phyloP scores from a whole-genome alignment of 2,797 vertebrate species.

The Rallus crepitans region DNA sequence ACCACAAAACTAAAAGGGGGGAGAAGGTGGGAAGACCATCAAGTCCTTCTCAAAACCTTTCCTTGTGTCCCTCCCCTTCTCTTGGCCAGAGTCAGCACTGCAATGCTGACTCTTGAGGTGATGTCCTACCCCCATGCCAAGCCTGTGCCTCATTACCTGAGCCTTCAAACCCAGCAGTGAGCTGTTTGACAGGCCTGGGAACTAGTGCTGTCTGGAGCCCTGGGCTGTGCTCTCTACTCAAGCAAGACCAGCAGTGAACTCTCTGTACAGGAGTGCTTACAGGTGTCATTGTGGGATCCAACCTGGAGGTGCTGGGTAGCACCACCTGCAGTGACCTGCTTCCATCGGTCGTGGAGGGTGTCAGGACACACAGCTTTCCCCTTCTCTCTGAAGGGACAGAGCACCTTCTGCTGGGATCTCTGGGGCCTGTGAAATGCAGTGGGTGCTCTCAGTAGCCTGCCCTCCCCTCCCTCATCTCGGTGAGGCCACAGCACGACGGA shows the following conservation, averaged over 20 bases:
- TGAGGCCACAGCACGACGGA: neutral
- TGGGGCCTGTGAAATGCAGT: neutral
- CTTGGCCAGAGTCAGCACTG: neutral
- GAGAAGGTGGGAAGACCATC: neutral
- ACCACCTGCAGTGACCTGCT: neutral
- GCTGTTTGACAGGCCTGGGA: neutral
- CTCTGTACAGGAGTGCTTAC: neutral
- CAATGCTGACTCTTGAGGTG: neutral
- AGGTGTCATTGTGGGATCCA: neutral
- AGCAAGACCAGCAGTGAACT: neutral
- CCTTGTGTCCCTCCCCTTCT: neutral
- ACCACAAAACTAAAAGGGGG: neutral
- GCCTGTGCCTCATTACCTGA: neutral
- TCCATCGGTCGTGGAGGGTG: accelerated
- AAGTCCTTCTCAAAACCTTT: neutral
- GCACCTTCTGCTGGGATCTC: neutral
- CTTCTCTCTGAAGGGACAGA: neutral
- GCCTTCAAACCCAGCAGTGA: neutral
- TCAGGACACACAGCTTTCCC: neutral
- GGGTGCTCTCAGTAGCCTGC: neutral
- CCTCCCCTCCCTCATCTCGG: neutral
- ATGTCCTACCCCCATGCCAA: neutral
- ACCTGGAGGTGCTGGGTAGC: neutral
- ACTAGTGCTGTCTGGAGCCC: neutral
- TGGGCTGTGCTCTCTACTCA: neutral